Base-by-base conservation (phyloP, 2,888 invertebrate species). In the Philaethria dido region DNA sequence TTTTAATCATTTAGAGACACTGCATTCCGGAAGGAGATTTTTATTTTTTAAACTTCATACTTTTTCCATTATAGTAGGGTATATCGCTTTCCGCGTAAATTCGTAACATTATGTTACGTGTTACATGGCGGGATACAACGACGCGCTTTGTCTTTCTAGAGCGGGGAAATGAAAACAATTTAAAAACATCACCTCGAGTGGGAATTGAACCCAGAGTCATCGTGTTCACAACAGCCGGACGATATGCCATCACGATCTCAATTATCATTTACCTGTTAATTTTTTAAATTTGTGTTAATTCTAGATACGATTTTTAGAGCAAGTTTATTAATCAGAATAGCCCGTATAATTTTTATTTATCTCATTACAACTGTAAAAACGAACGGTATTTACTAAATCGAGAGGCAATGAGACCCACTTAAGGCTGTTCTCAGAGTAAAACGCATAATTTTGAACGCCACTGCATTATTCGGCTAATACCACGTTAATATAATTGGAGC, bases 311-410 rank as follows among this genome's bases (percentile, higher is more conserved):
- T 52, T 52, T 50, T 29, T 44, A 45, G 33, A 45, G 29, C 44
- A 36, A 11, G 16, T 50, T 39, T 62, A 44, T 52, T 60, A 66
- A 42, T 63, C 52, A 54, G 18, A 33, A 29, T 42, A 55, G 47
- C 64, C 48, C 61, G 66, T 63, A 63, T 63, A 47, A 52, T 65
- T 48, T 57, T 45, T 54, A 42, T 22, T 60, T 68, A 71, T 65
- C 70, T 60, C 66, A 63, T 65, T 65, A 65, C 68, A 69, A 73
- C 70, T 72, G 72, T 72, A 69, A 72, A 68, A 66, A 48, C 59
- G 59, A 70, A 71, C 72, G 66, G 73, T 73, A 68, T 59, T 45
- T 62, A 66, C 55, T 63, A 63, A 57, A 68, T 64, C 59, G 62
- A 68, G 64, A 62, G 70, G 54, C 65, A 66, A 70, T 64, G 68